Base-by-base conservation (phyloP, 1,140 invertebrate species). In the Xylocopa sonorina region DNA sequence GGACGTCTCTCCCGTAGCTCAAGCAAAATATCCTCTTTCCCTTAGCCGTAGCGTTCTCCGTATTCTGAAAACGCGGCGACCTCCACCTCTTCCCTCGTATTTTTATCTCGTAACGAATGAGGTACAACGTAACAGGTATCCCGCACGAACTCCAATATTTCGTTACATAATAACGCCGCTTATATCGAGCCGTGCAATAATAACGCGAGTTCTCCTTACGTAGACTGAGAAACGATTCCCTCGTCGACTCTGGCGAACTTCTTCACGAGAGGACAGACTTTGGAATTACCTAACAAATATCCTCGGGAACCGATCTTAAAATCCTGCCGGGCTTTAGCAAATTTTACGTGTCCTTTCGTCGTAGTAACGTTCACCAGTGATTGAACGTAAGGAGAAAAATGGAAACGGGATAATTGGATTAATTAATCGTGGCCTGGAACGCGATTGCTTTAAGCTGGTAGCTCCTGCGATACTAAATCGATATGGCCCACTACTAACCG, bases 61-160 rank as follows among this genome's bases (percentile, higher is more conserved):
- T 16, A 10, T 60, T 21, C n/a, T 27, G n/a, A 16, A 50, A 51
- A 74, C 46, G 32, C 48, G 21, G 21, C 32, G 50, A 53, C 43
- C 41, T 34, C 27, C 29, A 6, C n/a, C 21, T 63, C 43, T 7
- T 73, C 43, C 38, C 43, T 24, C 34, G 34, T 21, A 27, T 73
- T 73, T n/a, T 73, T 57, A 74, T 74, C 64, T 74, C 72, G 72
- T 74, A 74, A 74, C 60, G 41, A 64, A 74, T 29, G 46, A 74
- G 72, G 21, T 38, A 21, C 46, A 74, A 51, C 60, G 60, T 74
- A 74, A 74, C 72, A 64, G 62, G 72, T 38, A 64, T 27, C 72
- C 51, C 48, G 72, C 60, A 74, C 72, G 60, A 64, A 63, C 18
- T 51, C 38, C 60, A 24, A 74, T 64, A 64, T 64, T 51, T 74